phyloP scores from a whole-genome alignment of 1,140 invertebrate species.

The Nasonia vitripennis region DNA sequence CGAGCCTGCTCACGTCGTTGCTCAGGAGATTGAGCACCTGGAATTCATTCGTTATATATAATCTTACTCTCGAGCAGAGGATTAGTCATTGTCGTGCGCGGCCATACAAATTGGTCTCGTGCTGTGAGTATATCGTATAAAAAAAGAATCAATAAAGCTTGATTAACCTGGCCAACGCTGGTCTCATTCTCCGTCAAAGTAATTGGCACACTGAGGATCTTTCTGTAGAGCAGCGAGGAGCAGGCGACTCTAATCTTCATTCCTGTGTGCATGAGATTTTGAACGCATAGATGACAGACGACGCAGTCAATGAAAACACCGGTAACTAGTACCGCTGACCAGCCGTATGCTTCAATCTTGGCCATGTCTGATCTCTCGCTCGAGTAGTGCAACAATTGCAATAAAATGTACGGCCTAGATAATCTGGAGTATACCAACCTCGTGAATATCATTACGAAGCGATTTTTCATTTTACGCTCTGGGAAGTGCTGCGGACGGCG shows the following conservation, averaged over 20 bases:
- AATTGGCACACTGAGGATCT: constrained; percentile 75
- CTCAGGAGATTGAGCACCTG: constrained; percentile 95
- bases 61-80: constrained; percentile 55
- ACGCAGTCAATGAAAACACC: constrained; percentile 83
- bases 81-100: background rate
- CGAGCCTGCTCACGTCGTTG: constrained; percentile 89
- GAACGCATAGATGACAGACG: constrained; percentile 86
- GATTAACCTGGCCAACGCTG: constrained; percentile 67
- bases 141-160: background rate
- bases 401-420: constrained; percentile 83
- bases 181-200: constrained; percentile 59
- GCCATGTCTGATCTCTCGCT: constrained; percentile 67
- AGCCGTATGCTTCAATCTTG: constrained; percentile 79
- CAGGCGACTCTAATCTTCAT: constrained; percentile 88
- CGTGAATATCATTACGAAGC: constrained; percentile 54
- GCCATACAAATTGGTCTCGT: constrained; percentile 29
- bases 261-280: constrained; percentile 83
- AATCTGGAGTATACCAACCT: constrained; percentile 75
- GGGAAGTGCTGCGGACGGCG: too few species aligned
- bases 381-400: constrained; percentile 83
- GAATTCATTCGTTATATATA: constrained; percentile 70
- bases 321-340: constrained; percentile 81
- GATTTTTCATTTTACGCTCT: background rate
- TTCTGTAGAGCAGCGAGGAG: constrained; percentile 88
- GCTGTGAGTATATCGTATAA: background rate